Evolutionary conservation across 1,140 invertebrate species (phyloP).

Genomic region (Popillia japonica): DNA sequence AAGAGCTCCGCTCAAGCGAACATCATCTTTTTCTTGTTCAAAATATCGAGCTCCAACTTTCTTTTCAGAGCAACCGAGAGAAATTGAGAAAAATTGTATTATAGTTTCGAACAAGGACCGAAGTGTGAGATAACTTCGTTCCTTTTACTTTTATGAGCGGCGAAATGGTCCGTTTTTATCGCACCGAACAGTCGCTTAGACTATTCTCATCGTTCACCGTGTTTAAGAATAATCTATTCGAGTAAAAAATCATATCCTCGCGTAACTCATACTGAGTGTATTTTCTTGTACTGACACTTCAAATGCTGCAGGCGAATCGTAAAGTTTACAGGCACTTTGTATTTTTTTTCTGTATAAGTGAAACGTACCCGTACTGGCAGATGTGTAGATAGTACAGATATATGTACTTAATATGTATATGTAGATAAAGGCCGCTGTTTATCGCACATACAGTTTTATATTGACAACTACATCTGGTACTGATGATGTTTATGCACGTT

Average conservation of each 20-base stretch:
- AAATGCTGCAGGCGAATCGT: background rate
- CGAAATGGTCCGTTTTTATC: constrained; percentile 13
- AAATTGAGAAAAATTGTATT: constrained; percentile 7
- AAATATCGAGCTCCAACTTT: background rate
- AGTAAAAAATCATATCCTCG: constrained; percentile 6
- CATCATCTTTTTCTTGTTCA: too few species aligned
- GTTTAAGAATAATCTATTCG: background rate
- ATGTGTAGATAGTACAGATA: too few species aligned
- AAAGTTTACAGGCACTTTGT: background rate
- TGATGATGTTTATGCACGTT: too few species aligned
- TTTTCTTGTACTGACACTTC: constrained; percentile 5
- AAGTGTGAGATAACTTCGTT: constrained; percentile 6
- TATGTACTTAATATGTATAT: too few species aligned
- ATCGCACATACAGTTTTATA: too few species aligned
- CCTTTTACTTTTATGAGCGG: background rate
- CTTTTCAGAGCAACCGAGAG: background rate
- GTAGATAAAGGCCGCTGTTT: too few species aligned
- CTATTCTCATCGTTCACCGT: background rate
- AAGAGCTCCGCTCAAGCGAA: too few species aligned
- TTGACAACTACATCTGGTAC: too few species aligned
- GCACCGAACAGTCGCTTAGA: background rate
- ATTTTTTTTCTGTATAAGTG: background rate
- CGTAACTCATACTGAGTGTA: constrained; percentile 15
- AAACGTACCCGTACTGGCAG: too few species aligned
- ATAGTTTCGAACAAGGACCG: constrained; percentile 6